Conservation (phyloP, 2,113 vertebrate species). For the Chamaetylas fuelleborni region DNA sequence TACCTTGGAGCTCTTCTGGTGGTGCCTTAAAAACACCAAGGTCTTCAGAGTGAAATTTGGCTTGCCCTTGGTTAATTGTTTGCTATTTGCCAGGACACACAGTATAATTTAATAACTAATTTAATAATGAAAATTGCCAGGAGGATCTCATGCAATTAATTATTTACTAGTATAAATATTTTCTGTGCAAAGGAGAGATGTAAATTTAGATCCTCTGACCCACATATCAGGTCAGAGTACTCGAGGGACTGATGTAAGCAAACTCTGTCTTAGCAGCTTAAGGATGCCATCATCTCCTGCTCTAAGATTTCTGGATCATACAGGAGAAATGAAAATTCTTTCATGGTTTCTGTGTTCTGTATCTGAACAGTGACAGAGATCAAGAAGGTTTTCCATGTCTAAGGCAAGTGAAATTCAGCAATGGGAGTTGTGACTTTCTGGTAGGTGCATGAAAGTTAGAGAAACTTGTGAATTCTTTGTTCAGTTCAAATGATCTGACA, state of each 20-base stretch:
- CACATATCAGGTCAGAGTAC: neutral
- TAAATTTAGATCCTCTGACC: neutral
- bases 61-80: neutral
- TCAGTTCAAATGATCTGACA: neutral
- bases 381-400: neutral
- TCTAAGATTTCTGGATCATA: neutral
- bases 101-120: constrained; percentile 14
- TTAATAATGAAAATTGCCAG: neutral
- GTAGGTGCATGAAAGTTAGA: neutral
- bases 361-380: neutral
- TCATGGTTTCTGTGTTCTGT: accelerated
- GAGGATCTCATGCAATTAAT: neutral
- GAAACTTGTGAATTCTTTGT: neutral
- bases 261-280: neutral
- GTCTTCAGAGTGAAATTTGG: neutral
- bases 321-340: neutral
- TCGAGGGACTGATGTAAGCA: neutral
- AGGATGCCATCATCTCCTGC: neutral
- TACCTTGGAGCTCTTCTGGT: neutral
- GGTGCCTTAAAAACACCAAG: neutral
- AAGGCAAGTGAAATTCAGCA: neutral
- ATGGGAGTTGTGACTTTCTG: neutral
- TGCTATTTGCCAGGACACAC: neutral
- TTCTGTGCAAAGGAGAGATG: neutral
- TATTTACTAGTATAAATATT: constrained; percentile 20